Evolutionary conservation across 2,888 invertebrate genomes (phyloP).

Genomic region (Drosophila neutralis): DNA sequence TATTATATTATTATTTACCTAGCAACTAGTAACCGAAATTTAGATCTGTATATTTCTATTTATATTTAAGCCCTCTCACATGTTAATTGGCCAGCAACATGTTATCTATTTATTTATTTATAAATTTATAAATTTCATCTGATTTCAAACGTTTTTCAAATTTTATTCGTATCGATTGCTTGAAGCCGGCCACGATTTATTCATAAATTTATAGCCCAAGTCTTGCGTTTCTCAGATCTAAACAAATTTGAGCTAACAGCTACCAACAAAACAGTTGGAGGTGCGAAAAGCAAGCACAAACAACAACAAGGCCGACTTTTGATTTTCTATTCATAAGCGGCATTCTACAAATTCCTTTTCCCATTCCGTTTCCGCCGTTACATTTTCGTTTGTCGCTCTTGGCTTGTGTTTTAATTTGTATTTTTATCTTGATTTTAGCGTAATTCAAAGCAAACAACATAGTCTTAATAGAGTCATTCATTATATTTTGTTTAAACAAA

Average conservation of each 20-base stretch:
- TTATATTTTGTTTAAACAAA: conserved; percentile 22
- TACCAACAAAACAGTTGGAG: conserved; percentile 13
- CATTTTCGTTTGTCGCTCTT: conserved; percentile 26
- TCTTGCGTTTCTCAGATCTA: conserved; percentile 25
- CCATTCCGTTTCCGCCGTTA: conserved; percentile 12
- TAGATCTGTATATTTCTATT: conserved; percentile 2
- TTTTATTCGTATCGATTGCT: conserved; percentile 22
- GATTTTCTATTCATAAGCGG: conserved; percentile 49
- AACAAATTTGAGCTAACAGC: conserved; percentile 47
- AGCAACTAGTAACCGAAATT: conserved; percentile 52
- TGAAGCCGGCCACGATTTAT: conserved; percentile 34
- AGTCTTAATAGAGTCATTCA: conserved; percentile 5
- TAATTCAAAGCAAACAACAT: not conserved
- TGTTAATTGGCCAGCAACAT: conserved; percentile 55
- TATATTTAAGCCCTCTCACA: not conserved
- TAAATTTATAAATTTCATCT: conserved; percentile 3
- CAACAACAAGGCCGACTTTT: conserved; percentile 40
- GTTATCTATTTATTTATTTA: conserved; percentile 29
- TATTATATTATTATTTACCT: conserved; percentile 48
- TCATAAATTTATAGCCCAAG: conserved; percentile 33
- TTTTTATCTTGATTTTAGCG: conserved; percentile 35
- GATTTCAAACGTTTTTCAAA: conserved; percentile 1
- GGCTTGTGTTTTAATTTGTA: conserved; percentile 26
- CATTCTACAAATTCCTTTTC: conserved; percentile 28
- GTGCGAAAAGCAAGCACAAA: conserved; percentile 58